Evolutionary conservation across 2,113 vertebrate genomes (phyloP).

Genomic region (Pteropus alecto): DNA sequence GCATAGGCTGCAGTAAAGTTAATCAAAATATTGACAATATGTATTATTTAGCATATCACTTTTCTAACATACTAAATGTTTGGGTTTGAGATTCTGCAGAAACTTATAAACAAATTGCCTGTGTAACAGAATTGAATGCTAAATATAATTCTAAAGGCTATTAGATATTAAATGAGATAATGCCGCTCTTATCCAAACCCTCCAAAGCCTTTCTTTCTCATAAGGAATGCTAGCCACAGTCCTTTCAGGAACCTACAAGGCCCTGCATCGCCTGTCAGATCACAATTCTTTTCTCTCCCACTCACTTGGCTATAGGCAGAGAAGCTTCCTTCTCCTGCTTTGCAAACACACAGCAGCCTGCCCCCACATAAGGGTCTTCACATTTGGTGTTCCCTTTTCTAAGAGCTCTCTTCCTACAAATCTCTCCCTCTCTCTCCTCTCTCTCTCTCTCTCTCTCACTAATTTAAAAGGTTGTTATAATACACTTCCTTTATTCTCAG

Average conservation of each 20-base stretch:
- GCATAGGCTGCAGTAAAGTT: not conserved
- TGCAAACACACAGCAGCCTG: not conserved
- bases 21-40: conserved; percentile 46
- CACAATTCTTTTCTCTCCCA: not conserved
- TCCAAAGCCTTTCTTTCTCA: not conserved
- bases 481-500: not conserved
- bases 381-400: not conserved
- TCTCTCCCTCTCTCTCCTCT: too few species aligned
- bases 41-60: conserved; percentile 39
- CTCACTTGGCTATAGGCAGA: not conserved
- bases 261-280: not conserved
- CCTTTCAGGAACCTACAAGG: not conserved
- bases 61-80: not conserved
- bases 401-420: not conserved
- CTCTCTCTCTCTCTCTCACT: too few species aligned
- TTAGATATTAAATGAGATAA: not conserved
- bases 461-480: too few species aligned
- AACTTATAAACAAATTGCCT: not conserved
- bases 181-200: not conserved
- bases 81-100: not conserved
- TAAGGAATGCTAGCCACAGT: not conserved
- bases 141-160: not conserved
- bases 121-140: not conserved
- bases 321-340: not conserved
- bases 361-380: not conserved